A percentile compares a stretch with the other conserved stretches of the same genome.
Conservation (phyloP, 2,888 invertebrate species). For the Gandaritis pyraliata region DNA sequence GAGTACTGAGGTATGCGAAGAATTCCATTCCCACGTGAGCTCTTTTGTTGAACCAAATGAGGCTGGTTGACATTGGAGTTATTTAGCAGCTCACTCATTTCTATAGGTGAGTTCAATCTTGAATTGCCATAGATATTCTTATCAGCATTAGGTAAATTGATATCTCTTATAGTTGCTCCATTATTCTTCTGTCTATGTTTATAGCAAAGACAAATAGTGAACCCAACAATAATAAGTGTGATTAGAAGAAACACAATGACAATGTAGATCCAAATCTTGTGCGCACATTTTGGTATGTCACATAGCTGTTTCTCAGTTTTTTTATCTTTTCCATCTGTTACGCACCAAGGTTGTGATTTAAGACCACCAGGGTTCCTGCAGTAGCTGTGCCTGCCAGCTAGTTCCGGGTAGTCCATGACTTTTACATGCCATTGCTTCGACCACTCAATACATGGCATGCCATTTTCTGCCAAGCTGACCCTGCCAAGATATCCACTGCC, state of each 20-base stretch:
- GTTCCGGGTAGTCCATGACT: conserved; percentile 91
- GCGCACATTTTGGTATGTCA: conserved; percentile 94
- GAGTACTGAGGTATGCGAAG: conserved; percentile 93
- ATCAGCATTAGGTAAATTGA: conserved; percentile 88
- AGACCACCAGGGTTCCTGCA: conserved; percentile 95
- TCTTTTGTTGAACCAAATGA: conserved; percentile 67
- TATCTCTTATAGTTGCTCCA: conserved; percentile 87
- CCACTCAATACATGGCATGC: conserved; percentile 93
- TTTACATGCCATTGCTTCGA: conserved; percentile 90
- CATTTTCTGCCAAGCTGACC: conserved; percentile 88
- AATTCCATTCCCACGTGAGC: conserved; percentile 79
- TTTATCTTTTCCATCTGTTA: conserved; percentile 85
- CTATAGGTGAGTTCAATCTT: conserved; percentile 90
- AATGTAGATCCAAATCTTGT: conserved; percentile 92
- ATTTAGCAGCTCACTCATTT: conserved; percentile 91
- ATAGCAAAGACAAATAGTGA: conserved; percentile 86
- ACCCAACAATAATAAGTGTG: conserved; percentile 71
- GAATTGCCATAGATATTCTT: conserved; percentile 93
- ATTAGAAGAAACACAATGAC: conserved; percentile 86
- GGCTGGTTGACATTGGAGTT: conserved; percentile 79
- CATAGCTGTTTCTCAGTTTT: conserved; percentile 92
- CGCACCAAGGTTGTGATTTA: conserved; percentile 96
- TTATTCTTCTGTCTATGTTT: conserved; percentile 82
- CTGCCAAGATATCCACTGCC: conserved; percentile 94
- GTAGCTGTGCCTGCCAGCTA: conserved; percentile 94